phyloP scores from a whole-genome alignment of 1,140 invertebrate species.

The Scaptomyza hsui region DNA sequence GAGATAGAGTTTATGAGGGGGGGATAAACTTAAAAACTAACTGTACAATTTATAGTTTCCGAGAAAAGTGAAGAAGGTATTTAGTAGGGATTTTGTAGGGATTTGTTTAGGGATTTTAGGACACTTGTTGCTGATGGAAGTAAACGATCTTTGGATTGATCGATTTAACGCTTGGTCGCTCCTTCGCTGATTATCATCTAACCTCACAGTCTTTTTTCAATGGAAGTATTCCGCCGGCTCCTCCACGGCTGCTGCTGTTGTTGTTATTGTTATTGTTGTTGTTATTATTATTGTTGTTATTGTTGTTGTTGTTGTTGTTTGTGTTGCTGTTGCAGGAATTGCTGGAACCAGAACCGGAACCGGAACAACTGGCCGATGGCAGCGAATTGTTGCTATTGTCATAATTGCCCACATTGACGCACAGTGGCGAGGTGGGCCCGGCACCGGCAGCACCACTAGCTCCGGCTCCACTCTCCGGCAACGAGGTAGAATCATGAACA shows the following conservation, averaged over 20 bases:
- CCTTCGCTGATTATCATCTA: slow-evolving; percentile 89
- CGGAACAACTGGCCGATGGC: slow-evolving; percentile 68
- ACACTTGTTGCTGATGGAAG: slow-evolving; percentile 49
- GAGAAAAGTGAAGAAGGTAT: too few relatives aligned
- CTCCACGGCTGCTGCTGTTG: slow-evolving; percentile 47
- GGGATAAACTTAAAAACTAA: slow-evolving; percentile 54
- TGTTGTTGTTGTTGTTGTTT: slow-evolving; percentile 60
- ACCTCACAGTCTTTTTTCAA: slow-evolving; percentile 93
- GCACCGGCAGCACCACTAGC: slow-evolving; percentile 18
- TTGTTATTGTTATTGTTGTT: slow-evolving; percentile 53
- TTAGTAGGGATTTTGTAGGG: neutral
- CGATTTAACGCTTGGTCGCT: slow-evolving; percentile 17
- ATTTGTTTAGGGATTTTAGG: slow-evolving; percentile 5
- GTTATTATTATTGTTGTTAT: slow-evolving; percentile 36
- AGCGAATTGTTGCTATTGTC: slow-evolving; percentile 75
- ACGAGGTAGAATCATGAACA: slow-evolving; percentile 75
- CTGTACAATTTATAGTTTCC: slow-evolving; percentile 76
- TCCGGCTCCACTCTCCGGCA: slow-evolving; percentile 55
- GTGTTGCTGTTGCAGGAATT: slow-evolving; percentile 66
- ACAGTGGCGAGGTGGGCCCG: slow-evolving; percentile 58
- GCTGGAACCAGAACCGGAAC: slow-evolving; percentile 45
- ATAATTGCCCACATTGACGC: slow-evolving; percentile 71
- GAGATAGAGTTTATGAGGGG: neutral
- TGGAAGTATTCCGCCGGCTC: slow-evolving; percentile 85
- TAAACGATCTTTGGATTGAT: slow-evolving; percentile 27